These are phyloP conservation scores for Buteo buteo DNA, from an alignment of 2,113 vertebrate genomes.

Conservation along the genomic window DNA sequence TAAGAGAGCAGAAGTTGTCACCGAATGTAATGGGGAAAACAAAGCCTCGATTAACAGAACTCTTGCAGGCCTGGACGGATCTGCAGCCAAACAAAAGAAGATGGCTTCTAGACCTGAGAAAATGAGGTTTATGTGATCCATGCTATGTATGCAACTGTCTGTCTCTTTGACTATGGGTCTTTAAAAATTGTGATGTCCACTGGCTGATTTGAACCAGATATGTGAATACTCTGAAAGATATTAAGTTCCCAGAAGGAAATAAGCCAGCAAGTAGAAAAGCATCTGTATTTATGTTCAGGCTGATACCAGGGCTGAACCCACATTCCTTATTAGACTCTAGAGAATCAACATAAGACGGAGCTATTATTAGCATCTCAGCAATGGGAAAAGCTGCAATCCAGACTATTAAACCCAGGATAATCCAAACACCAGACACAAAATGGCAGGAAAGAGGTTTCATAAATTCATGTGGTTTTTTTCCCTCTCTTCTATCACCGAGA, in stretches of 20 bases:
- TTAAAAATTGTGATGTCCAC: not conserved
- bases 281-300: not conserved
- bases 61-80: not conserved
- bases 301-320: not conserved
- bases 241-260: not conserved
- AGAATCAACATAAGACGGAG: not conserved
- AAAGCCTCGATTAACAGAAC: not conserved
- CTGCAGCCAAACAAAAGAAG: not conserved
- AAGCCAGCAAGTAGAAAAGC: not conserved
- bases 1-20: not conserved
- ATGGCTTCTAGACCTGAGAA: not conserved
- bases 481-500: not conserved
- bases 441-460: not conserved
- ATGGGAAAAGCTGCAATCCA: not conserved
- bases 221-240: not conserved
- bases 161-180: not conserved
- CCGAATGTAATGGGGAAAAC: rapidly evolving
- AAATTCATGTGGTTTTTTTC: not conserved
- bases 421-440: not conserved
- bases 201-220: not conserved
- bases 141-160: rapidly evolving
- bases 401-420: not conserved
- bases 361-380: not conserved
- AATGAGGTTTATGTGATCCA: not conserved
- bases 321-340: not conserved